Percentiles rank a stretch among this genome's conserved stretches.
Evolutionary conservation across 2,888 invertebrate species (phyloP).

Genomic region (Drosophila aldrichi): DNA sequence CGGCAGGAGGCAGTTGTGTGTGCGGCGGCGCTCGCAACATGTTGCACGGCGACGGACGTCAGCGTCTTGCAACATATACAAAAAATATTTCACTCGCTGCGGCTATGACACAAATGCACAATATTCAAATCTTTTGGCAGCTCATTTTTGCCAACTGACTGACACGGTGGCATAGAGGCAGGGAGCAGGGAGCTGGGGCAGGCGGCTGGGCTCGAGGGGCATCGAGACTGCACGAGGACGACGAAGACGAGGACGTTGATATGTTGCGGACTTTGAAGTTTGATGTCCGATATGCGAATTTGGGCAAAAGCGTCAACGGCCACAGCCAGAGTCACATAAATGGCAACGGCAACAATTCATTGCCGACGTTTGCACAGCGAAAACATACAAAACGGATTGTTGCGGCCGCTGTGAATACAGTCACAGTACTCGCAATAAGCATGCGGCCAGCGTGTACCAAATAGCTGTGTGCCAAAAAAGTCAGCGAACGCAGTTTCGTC

Average conservation of each 20-base stretch:
- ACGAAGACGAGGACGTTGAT: constrained; percentile 56
- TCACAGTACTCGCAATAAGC: constrained; percentile 11
- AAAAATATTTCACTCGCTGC: constrained; percentile 59
- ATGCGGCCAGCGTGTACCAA: not conserved
- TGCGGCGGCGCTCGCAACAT: constrained; percentile 51
- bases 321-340: constrained; percentile 42
- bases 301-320: constrained; percentile 71
- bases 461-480: constrained; percentile 19
- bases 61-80: constrained; percentile 56
- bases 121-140: constrained; percentile 74
- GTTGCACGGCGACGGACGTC: constrained; percentile 39
- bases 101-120: constrained; percentile 64
- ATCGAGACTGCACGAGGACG: constrained; percentile 7
- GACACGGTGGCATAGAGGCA: constrained; percentile 28
- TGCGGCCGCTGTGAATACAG: constrained; percentile 14
- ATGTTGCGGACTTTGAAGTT: constrained; percentile 71
- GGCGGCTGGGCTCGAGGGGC: not conserved
- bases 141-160: constrained; percentile 59
- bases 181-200: not conserved
- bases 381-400: constrained; percentile 15
- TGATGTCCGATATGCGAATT: constrained; percentile 78
- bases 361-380: constrained; percentile 35
- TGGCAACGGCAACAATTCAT: constrained; percentile 58
- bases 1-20: constrained; percentile 32
- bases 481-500: constrained; percentile 20